Percentiles rank a stretch among this genome's conserved stretches.
phyloP scores from a whole-genome alignment of 2,888 invertebrate genomes.

The Thecocarcelia acutangulata region DNA sequence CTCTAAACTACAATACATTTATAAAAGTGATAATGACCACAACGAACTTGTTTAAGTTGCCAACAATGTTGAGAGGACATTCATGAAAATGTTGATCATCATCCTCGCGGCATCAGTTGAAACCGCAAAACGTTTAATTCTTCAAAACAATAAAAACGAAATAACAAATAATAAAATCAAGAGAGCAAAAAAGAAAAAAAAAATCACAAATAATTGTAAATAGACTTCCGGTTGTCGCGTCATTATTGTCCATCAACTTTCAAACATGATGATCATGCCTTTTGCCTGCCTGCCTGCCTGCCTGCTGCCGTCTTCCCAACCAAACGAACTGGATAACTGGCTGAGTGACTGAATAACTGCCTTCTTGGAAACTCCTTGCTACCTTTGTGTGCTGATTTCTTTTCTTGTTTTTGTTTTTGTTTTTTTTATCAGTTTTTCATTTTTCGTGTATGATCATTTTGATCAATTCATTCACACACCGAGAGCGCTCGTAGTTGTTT shows the following conservation, averaged over 20 bases:
- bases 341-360: constrained; percentile 60
- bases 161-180: constrained; percentile 52
- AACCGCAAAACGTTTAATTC: constrained; percentile 55
- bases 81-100: constrained; percentile 3
- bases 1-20: constrained; percentile 4
- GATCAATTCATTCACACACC: constrained; percentile 59
- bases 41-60: constrained; percentile 4
- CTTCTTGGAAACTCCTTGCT: constrained; percentile 51
- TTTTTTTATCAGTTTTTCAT: constrained; percentile 1
- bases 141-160: constrained; percentile 54
- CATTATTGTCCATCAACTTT: constrained; percentile 78
- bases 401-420: not conserved
- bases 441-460: constrained; percentile 53
- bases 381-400: constrained; percentile 12
- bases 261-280: constrained; percentile 46
- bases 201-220: constrained; percentile 68
- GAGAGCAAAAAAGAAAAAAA: constrained; percentile 2
- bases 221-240: constrained; percentile 80
- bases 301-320: constrained; percentile 4
- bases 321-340: constrained; percentile 30
- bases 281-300: constrained; percentile 38
- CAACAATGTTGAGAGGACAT: constrained; percentile 1
- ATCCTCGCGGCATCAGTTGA: constrained; percentile 14
- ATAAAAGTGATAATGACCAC: constrained; percentile 22
- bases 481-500: not conserved